Base-by-base conservation (phyloP, 2,797 vertebrate species). In the Tolypeutes matacus region DNA sequence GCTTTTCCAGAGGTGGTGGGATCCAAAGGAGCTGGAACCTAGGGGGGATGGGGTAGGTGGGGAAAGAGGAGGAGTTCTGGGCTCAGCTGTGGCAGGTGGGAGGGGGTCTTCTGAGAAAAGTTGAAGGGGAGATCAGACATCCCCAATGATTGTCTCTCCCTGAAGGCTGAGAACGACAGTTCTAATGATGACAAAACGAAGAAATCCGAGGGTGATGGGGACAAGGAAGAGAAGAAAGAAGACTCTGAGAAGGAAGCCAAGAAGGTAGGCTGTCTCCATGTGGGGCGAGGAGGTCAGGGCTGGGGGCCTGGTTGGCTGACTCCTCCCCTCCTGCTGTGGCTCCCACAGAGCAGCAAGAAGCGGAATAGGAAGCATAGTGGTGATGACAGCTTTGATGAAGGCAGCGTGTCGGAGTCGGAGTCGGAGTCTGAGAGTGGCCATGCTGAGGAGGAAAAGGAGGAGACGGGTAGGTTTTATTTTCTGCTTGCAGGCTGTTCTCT, bases 351-450 rank as follows among this genome's bases (percentile, higher is more conserved):
- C 25, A 98, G 98, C 92, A 98, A 98, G 97, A 98, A 98, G 92
- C 98, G 99, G 83, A 99, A 99, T 96, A 97, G 99, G 97, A 99
- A 99, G 97, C 98, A 97, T 85, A 99, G 99, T 1, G 98, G 99
- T 1, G 99, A 97, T 0, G 98, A 99, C 98, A 99, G 99, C 95
- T 98, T 98, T 0, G 98, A 98, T 0, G 99, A 99, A 92, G 99
- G 97, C 92, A 99, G 99, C 0, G 99, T 98, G 75, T 99, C 99
- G 0, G 99, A 99, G 36, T 99, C 99, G 0, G 99, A 99, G 31
- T 99, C 99, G 0, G 99, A 99, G 83, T 99, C 99, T 0, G 99
- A 99, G 96, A 98, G 98, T 0, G 99, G 99, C 42, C 98, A 96
- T 1, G 97, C 96, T 0, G 97, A 95, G 49, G 98, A 97, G 21